Base-by-base conservation (phyloP, 2,888 invertebrate species). In the Schrankia costaestrigalis region DNA sequence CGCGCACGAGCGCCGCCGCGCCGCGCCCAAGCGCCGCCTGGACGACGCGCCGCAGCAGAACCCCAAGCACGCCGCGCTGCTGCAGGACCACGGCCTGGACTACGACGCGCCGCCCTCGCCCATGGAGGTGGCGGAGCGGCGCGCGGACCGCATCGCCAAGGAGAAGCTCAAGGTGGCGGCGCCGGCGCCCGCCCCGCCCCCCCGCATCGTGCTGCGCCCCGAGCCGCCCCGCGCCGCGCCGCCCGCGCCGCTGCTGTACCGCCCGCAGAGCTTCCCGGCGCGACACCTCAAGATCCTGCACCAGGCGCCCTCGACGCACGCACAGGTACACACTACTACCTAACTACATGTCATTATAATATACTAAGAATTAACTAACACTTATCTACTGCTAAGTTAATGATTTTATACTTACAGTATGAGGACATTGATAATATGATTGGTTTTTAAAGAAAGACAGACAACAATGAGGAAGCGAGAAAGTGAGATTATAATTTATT, bases 21-120 rank as follows among this genome's bases (percentile, higher is more conserved):
- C 94, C 2, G 91, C 94, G 3, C 92, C 94, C 27, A 93, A 95
- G 68, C 93, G 95, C 15, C 90, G 94, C 11, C 90, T 93, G 41
- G 93, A 92, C 52, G 94, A 93, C 14, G 8, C 21, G 67, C 60
- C 65, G 47, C 92, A 93, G 6, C 83, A 91, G 56, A 96, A 95
- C 81, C 95, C 94, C 22, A 96, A 96, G 72, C 96, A 96, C 75
- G 92, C 94, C 13, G 93, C 94, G 28, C 92, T 96, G 41, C 84
- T 97, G 58, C 91, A 91, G 38, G 97, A 97, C 52, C 93, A 93
- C 70, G 95, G 95, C 18, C 94, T 98, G 40, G 93, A 93, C 59
- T 94, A 96, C 68, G 97, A 98, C 62, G 91, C 90, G 68, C 97
- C 97, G 3, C 86, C 95, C 29, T 89, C 93, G 51, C 97, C 97